A percentile compares a stretch with the other conserved stretches of the same genome.
phyloP scores from a whole-genome alignment of 92 coral and sea anemone species.

The Diadumene lineata region DNA sequence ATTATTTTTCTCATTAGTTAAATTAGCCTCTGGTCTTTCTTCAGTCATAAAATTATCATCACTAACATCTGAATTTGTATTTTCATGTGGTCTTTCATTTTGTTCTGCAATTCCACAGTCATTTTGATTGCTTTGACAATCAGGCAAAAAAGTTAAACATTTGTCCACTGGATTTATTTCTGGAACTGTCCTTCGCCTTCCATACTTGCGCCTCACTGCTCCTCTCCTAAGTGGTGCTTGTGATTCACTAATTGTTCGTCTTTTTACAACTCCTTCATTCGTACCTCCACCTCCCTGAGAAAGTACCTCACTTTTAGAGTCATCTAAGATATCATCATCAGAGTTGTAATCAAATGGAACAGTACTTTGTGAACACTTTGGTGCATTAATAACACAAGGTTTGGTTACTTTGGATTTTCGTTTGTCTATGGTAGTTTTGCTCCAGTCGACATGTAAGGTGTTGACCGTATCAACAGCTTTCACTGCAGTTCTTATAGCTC shows the following conservation, averaged over 20 bases:
- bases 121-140: not conserved
- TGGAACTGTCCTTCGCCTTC: not conserved
- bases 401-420: not conserved
- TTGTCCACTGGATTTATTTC: not conserved
- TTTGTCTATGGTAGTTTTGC: not conserved
- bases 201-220: conserved; percentile 11
- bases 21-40: no score
- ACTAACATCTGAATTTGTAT: no score
- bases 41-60: no score
- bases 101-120: not conserved
- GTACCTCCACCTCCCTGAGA: not conserved
- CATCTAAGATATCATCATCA: not conserved
- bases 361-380: not conserved
- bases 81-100: not conserved
- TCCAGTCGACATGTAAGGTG: not conserved
- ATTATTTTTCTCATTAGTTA: no score
- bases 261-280: not conserved
- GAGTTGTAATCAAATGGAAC: conserved; percentile 1
- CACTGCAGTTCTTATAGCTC: not conserved
- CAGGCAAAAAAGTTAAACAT: no score
- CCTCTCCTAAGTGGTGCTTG: conserved; percentile 10
- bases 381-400: not conserved
- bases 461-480: not conserved
- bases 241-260: not conserved
- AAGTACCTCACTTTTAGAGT: not conserved